These are phyloP conservation scores for Enoplosus armatus DNA, from an alignment of 2,797 vertebrate species.

Conservation along the genomic window DNA sequence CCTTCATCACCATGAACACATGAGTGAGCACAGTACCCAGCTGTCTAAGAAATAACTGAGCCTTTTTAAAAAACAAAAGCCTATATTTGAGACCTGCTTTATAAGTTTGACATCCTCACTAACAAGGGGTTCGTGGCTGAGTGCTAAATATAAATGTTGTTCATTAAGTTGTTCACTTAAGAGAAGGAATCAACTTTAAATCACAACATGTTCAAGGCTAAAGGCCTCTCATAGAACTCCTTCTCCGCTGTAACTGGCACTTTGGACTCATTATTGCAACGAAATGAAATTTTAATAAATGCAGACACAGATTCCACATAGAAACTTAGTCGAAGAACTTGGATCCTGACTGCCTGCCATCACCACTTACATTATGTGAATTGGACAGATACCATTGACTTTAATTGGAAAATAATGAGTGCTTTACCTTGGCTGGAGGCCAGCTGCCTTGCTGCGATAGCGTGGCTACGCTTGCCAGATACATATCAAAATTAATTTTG, in stretches of 20 bases:
- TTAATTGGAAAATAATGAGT: slow-evolving; percentile 68
- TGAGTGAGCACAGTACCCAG: too few relatives aligned
- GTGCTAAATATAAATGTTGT: too few relatives aligned
- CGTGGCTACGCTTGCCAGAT: slow-evolving; percentile 35
- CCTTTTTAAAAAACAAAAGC: too few relatives aligned
- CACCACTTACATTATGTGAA: slow-evolving; percentile 13
- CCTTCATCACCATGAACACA: too few relatives aligned
- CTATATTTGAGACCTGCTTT: too few relatives aligned
- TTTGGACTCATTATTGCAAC: not conserved
- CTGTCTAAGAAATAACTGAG: too few relatives aligned
- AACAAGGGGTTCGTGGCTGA: too few relatives aligned
- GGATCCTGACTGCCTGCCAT: not conserved
- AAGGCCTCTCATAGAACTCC: not conserved
- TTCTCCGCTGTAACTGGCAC: not conserved
- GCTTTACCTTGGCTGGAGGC: slow-evolving; percentile 41
- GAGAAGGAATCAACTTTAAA: not conserved
- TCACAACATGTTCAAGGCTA: not conserved
- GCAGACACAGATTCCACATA: not conserved
- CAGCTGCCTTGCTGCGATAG: slow-evolving; percentile 47
- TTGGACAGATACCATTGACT: slow-evolving; percentile 29
- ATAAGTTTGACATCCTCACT: too few relatives aligned
- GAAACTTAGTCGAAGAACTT: not conserved
- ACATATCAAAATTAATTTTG: slow-evolving; percentile 57
- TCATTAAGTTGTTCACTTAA: too few relatives aligned
- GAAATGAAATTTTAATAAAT: not conserved